A percentile compares a stretch with the other conserved stretches of the same genome.
These are phyloP conservation scores for Cryptophagus acutangulus DNA, from an alignment of 2,888 invertebrate species.

Conservation along the genomic window DNA sequence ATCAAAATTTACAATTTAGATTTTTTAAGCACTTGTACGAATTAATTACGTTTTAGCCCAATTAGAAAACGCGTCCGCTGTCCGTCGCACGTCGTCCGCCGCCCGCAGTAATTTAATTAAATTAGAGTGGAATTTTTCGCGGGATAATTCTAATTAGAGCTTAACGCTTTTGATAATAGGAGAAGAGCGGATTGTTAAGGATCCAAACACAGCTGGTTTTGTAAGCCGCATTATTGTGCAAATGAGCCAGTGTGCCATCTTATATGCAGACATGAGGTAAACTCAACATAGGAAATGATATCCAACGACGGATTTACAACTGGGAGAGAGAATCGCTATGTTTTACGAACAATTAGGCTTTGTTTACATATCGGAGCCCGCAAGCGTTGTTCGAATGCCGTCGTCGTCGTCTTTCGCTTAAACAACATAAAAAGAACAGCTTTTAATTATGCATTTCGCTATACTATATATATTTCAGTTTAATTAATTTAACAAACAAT, in stretches of 20 bases:
- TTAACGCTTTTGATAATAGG: too few species aligned
- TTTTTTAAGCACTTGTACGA: too few species aligned
- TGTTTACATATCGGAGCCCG: not conserved
- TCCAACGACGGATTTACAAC: not conserved
- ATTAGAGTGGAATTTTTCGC: too few species aligned
- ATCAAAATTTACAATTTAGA: slow-evolving; percentile 38
- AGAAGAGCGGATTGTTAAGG: not conserved
- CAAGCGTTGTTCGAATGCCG: not conserved
- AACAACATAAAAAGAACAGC: not conserved
- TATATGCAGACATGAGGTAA: slow-evolving; percentile 1
- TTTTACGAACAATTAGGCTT: slow-evolving; percentile 1
- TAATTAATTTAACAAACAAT: not conserved
- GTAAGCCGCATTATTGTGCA: not conserved
- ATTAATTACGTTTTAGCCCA: too few species aligned
- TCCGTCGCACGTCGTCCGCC: too few species aligned
- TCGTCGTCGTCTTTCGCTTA: not conserved
- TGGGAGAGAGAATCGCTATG: not conserved
- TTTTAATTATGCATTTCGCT: not conserved
- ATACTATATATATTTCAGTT: too few species aligned
- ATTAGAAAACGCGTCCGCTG: too few species aligned
- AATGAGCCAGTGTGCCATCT: slow-evolving; percentile 2
- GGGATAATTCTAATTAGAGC: too few species aligned
- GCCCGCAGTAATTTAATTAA: too few species aligned
- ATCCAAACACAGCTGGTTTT: not conserved
- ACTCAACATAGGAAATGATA: slow-evolving; percentile 1